Evolutionary conservation across 2,888 invertebrate genomes (phyloP), one percentile per base, ranked within the genome.

Genomic region (Rhingia campestris): DNA sequence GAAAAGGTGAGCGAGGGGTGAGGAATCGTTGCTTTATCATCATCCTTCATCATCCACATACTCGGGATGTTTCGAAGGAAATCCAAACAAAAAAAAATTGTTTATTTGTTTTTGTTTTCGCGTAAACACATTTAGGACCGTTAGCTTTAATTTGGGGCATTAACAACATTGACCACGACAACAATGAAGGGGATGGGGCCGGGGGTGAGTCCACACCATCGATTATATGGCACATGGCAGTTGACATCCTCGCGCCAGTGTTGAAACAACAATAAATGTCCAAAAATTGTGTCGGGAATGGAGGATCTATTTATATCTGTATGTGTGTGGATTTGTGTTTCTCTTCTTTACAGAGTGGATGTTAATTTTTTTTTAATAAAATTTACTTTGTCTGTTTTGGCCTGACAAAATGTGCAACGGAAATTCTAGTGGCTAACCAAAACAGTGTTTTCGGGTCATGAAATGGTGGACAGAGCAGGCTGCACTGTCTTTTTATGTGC

Each of bases 301-400:
- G 6, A 49, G n/a, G 5, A 5, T 9, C 4, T 30, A 6, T 35
- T 6, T 1, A 6, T 14, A 14, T 45, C 32, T 12, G 4, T 32
- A 4, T 32, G 12, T 45, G 12, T 45, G 4, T 53, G 12, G n/a
- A n/a, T 63, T 6, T 47, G 33, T 45, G 22, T n/a, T 43, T 61
- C 0, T 61, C 9, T 33, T n/a, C 22, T 22, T 1, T 22, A 22
- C 22, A 22, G n/a, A 14, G 9, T 22, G 3, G 54, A 54, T 37
- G 59, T 51, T 59, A 70, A 70, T 70, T 58, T 58, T 47, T 45
- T 41, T 59, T 58, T 72, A 59, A 59, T 72, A 59, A 72, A 72
- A 59, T 59, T 41, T 39, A 63, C 61, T 61, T 61, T 72, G 72
- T 72, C 72, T 2, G 30, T 59, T 22, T 53, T 41, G 6, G 51